A percentile compares a stretch with the other conserved stretches of the same genome.
phyloP scores from a whole-genome alignment of 2,113 vertebrate species.

The Pluvialis apricaria region DNA sequence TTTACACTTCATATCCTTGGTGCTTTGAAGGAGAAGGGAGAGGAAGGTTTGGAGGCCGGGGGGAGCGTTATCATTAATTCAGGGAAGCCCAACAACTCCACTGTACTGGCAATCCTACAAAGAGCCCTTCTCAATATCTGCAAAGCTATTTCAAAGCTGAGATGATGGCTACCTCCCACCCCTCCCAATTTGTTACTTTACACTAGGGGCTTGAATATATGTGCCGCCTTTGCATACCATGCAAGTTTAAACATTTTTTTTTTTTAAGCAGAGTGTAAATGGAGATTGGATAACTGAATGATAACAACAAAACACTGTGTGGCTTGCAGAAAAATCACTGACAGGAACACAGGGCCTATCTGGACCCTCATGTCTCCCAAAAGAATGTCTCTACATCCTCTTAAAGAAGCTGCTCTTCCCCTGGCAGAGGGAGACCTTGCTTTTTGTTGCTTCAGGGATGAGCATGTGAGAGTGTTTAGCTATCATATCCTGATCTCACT shows the following conservation, averaged over 20 bases:
- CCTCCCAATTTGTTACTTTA: not conserved
- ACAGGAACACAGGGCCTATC: not conserved
- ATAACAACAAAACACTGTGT: not conserved
- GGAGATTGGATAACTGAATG: not conserved
- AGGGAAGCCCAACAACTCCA: not conserved
- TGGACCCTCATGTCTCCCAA: not conserved
- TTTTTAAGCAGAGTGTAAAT: not conserved
- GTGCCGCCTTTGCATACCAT: not conserved
- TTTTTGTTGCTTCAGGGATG: not conserved
- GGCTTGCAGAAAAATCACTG: not conserved
- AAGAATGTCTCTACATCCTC: not conserved
- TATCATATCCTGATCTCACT: not conserved
- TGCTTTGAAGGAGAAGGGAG: not conserved
- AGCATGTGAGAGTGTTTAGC: not conserved
- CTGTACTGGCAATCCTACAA: not conserved
- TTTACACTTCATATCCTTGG: not conserved
- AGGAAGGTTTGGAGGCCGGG: not conserved
- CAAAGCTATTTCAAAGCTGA: not conserved
- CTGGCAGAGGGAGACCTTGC: not conserved
- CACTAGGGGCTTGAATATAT: not conserved
- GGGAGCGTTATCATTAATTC: not conserved
- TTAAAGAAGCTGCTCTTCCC: not conserved
- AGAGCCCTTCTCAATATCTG: not conserved
- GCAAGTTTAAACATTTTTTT: not conserved
- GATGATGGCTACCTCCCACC: not conserved